A percentile compares a stretch with the other conserved stretches of the same genome.
Conservation (phyloP, 2,888 invertebrate species). For the Rugalucina vietnamica region DNA sequence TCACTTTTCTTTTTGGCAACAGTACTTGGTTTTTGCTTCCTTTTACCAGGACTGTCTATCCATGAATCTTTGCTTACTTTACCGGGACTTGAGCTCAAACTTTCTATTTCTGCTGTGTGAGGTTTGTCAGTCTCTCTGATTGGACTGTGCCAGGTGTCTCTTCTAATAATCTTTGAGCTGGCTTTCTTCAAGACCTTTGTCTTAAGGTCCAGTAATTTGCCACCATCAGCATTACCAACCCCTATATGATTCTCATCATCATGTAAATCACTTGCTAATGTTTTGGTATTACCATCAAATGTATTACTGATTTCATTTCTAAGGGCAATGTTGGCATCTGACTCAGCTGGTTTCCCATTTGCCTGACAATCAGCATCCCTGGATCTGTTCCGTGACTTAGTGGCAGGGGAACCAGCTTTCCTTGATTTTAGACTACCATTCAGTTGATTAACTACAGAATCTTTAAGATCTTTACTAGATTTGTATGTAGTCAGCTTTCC, state of each 20-base stretch:
- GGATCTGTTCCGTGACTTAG: not conserved
- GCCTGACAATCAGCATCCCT: not conserved
- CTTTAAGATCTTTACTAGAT: slow-evolving; percentile 66
- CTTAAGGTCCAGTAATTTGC: slow-evolving; percentile 59
- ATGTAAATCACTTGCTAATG: not conserved
- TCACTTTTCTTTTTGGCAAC: too few species aligned
- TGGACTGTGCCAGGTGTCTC: slow-evolving; percentile 52
- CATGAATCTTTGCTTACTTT: too few species aligned
- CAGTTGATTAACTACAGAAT: not conserved
- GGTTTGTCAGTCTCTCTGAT: not conserved
- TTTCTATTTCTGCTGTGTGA: too few species aligned
- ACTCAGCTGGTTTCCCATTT: not conserved
- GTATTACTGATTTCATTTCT: not conserved
- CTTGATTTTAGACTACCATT: not conserved
- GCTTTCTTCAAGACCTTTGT: slow-evolving; percentile 71
- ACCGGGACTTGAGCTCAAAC: too few species aligned
- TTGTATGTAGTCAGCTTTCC: slow-evolving; percentile 75
- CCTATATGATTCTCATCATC: not conserved
- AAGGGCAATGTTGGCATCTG: not conserved
- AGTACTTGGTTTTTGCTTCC: too few species aligned
- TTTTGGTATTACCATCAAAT: not conserved
- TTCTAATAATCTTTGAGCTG: slow-evolving; percentile 66
- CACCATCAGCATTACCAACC: not conserved
- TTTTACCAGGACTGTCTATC: too few species aligned
- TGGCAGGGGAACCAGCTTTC: not conserved